Conservation (phyloP, 2,113 vertebrate species). For the Cairina moschata region DNA sequence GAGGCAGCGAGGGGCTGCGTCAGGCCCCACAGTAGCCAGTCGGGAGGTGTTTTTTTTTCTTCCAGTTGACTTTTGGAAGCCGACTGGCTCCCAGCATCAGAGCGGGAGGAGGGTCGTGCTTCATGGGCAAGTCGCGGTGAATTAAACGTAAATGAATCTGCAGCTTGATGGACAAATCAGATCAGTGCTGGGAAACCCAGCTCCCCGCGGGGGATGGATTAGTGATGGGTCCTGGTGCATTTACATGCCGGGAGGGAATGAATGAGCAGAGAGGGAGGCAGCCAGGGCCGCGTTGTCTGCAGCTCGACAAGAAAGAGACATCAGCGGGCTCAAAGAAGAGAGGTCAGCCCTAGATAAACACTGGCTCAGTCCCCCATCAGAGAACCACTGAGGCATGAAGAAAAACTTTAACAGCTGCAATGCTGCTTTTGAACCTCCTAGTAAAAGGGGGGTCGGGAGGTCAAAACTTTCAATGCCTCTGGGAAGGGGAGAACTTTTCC, state of each 20-base stretch:
- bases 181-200: background rate
- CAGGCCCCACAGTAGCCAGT: accelerated
- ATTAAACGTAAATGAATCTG: constrained; percentile 38
- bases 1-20: accelerated
- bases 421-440: constrained; percentile 60
- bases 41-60: background rate
- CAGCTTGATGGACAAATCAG: constrained; percentile 48
- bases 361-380: constrained; percentile 21
- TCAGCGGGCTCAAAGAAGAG: background rate
- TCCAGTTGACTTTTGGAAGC: constrained; percentile 14
- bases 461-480: constrained; percentile 54
- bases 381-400: constrained; percentile 51
- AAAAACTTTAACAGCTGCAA: constrained; percentile 69
- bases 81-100: background rate
- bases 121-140: background rate
- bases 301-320: constrained; percentile 7
- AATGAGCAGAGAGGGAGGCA: constrained; percentile 4
- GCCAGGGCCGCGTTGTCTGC: background rate
- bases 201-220: constrained; percentile 5
- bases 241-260: background rate
- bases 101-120: background rate
- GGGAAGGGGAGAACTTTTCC: constrained; percentile 61
- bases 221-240: background rate
- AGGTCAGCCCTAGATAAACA: constrained; percentile 65
- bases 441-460: constrained; percentile 50